Percentiles rank a stretch among this genome's conserved stretches.
These are phyloP conservation scores for Rhogogaster chlorosoma DNA, from an alignment of 2,888 invertebrate genomes.

Conservation along the genomic window DNA sequence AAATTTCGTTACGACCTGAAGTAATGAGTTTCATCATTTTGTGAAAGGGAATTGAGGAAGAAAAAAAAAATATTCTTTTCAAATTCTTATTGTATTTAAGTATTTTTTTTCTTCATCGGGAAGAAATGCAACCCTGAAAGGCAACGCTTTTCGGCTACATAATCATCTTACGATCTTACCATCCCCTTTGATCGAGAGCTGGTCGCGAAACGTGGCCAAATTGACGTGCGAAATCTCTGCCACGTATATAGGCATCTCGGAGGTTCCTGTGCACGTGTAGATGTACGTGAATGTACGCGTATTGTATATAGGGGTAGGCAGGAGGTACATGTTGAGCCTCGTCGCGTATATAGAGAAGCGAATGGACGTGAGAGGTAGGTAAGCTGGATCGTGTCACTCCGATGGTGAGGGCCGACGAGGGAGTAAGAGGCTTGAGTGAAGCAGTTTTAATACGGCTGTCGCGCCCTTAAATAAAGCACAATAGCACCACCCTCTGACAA, in stretches of 20 bases:
- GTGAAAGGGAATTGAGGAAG: not conserved
- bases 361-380: conserved; percentile 48
- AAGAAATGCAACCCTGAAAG: not conserved
- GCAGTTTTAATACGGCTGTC: conserved; percentile 61
- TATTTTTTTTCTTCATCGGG: not conserved
- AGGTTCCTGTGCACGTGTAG: not conserved
- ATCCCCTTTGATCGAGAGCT: conserved; percentile 9
- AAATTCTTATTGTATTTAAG: not conserved
- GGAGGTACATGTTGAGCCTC: not conserved
- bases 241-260: not conserved
- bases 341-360: conserved; percentile 29
- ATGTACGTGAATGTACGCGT: not conserved
- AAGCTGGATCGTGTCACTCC: conserved; percentile 45
- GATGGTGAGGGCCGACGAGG: conserved; percentile 33
- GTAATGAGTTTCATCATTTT: not conserved
- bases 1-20: not conserved
- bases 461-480: conserved; percentile 61
- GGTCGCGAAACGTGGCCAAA: conserved; percentile 15
- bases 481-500: conserved; percentile 53
- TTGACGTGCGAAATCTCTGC: conserved; percentile 22
- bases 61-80: not conserved
- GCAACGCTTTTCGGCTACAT: conserved; percentile 4
- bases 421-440: conserved; percentile 55
- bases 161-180: conserved; percentile 22
- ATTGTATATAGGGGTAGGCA: conserved; percentile 1